A percentile compares a stretch with the other conserved stretches of the same genome.
Conservation (phyloP, 2,888 invertebrate species). For the Myathropa florea region DNA sequence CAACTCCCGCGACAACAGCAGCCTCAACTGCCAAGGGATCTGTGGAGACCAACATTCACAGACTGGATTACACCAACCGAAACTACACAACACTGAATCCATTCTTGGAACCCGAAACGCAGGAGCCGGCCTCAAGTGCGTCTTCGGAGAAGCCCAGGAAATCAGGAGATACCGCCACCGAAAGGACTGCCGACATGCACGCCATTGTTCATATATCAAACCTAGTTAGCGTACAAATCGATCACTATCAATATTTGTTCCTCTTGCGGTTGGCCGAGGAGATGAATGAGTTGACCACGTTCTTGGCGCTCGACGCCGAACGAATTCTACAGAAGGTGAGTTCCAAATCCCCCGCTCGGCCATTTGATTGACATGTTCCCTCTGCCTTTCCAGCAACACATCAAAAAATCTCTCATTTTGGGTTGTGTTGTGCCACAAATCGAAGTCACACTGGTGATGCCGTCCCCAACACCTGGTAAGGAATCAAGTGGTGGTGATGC, state of each 20-base stretch:
- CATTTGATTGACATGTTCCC: not conserved
- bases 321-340: slow-evolving; percentile 84
- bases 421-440: slow-evolving; percentile 92
- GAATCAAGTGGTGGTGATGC: slow-evolving; percentile 92
- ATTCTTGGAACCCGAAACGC: slow-evolving; percentile 74
- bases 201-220: slow-evolving; percentile 91
- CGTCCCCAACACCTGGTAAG: slow-evolving; percentile 90
- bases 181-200: slow-evolving; percentile 86
- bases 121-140: slow-evolving; percentile 57
- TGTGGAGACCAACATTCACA: slow-evolving; percentile 73
- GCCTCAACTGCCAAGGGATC: slow-evolving; percentile 73
- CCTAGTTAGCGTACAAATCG: slow-evolving; percentile 93
- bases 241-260: slow-evolving; percentile 96
- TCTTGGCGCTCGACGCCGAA: slow-evolving; percentile 89
- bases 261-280: slow-evolving; percentile 91
- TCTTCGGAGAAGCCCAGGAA: slow-evolving; percentile 49
- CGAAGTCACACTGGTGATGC: slow-evolving; percentile 93
- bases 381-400: slow-evolving; percentile 76
- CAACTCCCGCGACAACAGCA: slow-evolving; percentile 72
- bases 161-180: slow-evolving; percentile 59
- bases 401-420: slow-evolving; percentile 83
- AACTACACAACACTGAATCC: slow-evolving; percentile 76
- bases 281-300: slow-evolving; percentile 89
- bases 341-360: not conserved
- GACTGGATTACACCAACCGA: slow-evolving; percentile 72